Base-by-base conservation (phyloP, 2,888 invertebrate genomes). In the Hydropsyche betteni region DNA sequence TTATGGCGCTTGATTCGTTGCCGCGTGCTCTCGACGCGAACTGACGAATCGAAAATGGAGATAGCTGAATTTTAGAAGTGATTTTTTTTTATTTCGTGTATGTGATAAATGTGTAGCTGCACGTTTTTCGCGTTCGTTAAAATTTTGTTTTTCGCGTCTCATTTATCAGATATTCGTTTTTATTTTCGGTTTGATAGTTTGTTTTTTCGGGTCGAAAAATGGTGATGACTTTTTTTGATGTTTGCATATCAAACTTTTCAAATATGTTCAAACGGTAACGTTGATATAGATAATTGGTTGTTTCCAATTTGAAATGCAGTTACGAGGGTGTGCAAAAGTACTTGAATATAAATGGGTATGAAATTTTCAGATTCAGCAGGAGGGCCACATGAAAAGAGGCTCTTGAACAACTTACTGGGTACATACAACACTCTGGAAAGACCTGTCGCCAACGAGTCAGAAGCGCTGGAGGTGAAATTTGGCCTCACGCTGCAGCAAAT, bases 401-500 rank as follows among this genome's bases (percentile, higher is more conserved):
- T 97, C 82, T 89, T 97, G 83, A 94, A 94, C 87, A 89, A 93
- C 84, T 89, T 96, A 82, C 90, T 96, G 82, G 90, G 90, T 82
- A 89, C 90, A 79, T 96, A 96, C 89, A 95, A 96, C 88, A 93
- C 93, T 80, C 89, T 96, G 85, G 96, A 96, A 88, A 90, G 96
- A 85, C 96, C 96, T 76, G 96, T 96, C 80, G 94, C 94, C 82
- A 95, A 95, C 86, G 96, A 96, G 89, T 95, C 95, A 82, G 95
- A 95, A 82, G 93, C 96, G 73, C 89, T 96, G 80, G 93, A 95
- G 88, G 95, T 96, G 82, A 94, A 92, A 85, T 96, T 96, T 86
- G 96, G 96, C 82, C 91, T 96, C 84, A 96, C 96, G 79, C 86
- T 96, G 82, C 95, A 95, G 87, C 96, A 96, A 87, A 96, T 96